These are phyloP conservation scores for Calephelis virginiensis DNA, from an alignment of 1,140 invertebrate species.

Conservation along the genomic window DNA sequence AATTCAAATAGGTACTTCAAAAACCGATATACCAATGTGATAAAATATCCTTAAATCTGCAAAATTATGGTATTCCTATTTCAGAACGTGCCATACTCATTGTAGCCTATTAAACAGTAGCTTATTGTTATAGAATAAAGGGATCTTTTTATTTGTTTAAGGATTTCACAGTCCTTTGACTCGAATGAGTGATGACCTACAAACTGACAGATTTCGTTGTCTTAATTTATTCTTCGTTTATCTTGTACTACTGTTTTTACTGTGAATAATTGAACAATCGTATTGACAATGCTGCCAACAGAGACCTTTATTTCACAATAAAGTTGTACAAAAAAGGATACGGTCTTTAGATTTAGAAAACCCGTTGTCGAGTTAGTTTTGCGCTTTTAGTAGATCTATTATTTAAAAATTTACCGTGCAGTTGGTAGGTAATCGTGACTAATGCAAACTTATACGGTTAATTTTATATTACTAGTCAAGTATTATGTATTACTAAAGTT, in stretches of 20 bases:
- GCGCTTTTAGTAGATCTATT: too few relatives aligned
- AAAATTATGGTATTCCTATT: not conserved
- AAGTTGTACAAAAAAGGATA: not conserved
- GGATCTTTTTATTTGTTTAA: conserved; percentile 29
- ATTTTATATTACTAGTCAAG: too few relatives aligned
- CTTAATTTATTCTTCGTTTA: not conserved
- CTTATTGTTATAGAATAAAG: conserved; percentile 30
- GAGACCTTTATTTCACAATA: not conserved
- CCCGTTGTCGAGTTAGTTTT: too few relatives aligned
- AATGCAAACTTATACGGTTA: too few relatives aligned
- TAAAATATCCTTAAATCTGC: not conserved
- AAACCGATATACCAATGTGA: too few relatives aligned
- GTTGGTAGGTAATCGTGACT: too few relatives aligned
- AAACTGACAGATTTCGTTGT: conserved; percentile 3
- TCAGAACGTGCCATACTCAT: conserved; percentile 40
- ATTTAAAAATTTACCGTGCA: too few relatives aligned
- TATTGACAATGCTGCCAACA: not conserved
- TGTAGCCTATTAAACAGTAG: conserved; percentile 42
- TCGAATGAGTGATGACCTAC: conserved; percentile 13
- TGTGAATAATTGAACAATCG: conserved; percentile 1
- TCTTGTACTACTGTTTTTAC: not conserved
- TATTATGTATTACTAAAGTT: too few relatives aligned
- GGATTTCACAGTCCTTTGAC: conserved; percentile 5
- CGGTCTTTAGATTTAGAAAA: too few relatives aligned
- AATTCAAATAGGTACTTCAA: too few relatives aligned